Conservation (phyloP, 2,113 vertebrate species). For the Eublepharis macularius region DNA sequence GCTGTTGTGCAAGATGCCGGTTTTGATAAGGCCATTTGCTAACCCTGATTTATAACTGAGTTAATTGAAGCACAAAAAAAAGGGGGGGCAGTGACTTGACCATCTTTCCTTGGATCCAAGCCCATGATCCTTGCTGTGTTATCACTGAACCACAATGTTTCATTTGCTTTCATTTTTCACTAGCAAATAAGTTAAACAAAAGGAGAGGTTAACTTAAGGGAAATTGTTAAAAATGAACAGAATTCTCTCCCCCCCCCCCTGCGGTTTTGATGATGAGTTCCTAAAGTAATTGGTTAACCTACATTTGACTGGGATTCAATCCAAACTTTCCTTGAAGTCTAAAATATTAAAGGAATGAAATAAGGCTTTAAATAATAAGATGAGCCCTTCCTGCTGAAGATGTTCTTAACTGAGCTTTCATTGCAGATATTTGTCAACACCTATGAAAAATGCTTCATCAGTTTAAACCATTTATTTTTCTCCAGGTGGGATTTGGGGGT, state of each 20-base stretch:
- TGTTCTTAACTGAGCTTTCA: slow-evolving; percentile 41
- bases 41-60: not conserved
- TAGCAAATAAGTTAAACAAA: not conserved
- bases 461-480: slow-evolving; percentile 61
- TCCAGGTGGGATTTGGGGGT: not conserved
- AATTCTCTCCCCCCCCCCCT: not conserved
- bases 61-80: not conserved
- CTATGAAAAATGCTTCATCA: slow-evolving; percentile 66
- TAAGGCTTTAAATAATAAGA: slow-evolving; percentile 53
- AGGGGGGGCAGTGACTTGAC: accelerated
- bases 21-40: not conserved
- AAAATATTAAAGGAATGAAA: slow-evolving; percentile 23
- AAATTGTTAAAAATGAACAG: not conserved
- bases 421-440: slow-evolving; percentile 62
- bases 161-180: not conserved
- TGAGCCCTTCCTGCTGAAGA: slow-evolving; percentile 9
- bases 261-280: not conserved
- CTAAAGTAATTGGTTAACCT: slow-evolving; percentile 11
- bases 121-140: not conserved
- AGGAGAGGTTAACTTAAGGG: not conserved
- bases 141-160: not conserved
- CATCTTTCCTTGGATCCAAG: not conserved
- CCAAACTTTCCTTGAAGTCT: slow-evolving; percentile 1
- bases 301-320: slow-evolving; percentile 20
- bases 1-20: accelerated